phyloP scores from a whole-genome alignment of 2,113 vertebrate species.

The Varanus salvator region DNA sequence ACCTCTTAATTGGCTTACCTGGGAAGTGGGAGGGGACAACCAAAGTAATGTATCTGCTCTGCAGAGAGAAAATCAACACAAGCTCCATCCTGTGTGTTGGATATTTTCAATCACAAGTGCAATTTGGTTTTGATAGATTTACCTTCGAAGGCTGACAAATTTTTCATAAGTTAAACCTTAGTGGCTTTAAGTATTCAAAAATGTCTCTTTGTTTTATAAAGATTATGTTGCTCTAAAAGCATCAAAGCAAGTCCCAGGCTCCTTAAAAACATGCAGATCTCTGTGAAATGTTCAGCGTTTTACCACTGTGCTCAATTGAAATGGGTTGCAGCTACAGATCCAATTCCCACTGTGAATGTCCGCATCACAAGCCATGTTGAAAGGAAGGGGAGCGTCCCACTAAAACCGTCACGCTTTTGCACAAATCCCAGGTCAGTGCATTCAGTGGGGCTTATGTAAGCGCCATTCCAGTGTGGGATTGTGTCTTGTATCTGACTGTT shows the following conservation, averaged over 20 bases:
- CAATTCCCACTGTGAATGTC: constrained; percentile 29
- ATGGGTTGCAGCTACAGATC: constrained; percentile 45
- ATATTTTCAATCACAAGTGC: constrained; percentile 73
- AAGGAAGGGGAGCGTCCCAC: background rate
- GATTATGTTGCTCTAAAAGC: constrained; percentile 69
- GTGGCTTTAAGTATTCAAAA: constrained; percentile 60
- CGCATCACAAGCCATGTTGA: background rate
- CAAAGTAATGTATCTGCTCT: constrained; percentile 51
- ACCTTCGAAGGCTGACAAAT: constrained; percentile 65
- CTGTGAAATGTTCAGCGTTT: constrained; percentile 48
- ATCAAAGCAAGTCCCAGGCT: constrained; percentile 52
- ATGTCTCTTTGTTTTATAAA: constrained; percentile 50
- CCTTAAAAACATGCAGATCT: constrained; percentile 53
- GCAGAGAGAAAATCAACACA: constrained; percentile 42
- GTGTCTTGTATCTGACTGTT: constrained; percentile 40
- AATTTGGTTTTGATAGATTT: constrained; percentile 69
- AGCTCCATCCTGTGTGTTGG: constrained; percentile 16
- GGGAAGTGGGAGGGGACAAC: constrained; percentile 43
- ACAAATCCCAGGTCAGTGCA: background rate
- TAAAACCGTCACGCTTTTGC: constrained; percentile 14
- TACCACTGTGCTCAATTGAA: constrained; percentile 62
- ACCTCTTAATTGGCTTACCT: constrained; percentile 30
- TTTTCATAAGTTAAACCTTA: constrained; percentile 49
- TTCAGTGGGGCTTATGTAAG: background rate
- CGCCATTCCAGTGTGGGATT: constrained; percentile 26